These are phyloP conservation scores for Cephus runcator DNA, from an alignment of 2,888 invertebrate genomes.

Conservation along the genomic window DNA sequence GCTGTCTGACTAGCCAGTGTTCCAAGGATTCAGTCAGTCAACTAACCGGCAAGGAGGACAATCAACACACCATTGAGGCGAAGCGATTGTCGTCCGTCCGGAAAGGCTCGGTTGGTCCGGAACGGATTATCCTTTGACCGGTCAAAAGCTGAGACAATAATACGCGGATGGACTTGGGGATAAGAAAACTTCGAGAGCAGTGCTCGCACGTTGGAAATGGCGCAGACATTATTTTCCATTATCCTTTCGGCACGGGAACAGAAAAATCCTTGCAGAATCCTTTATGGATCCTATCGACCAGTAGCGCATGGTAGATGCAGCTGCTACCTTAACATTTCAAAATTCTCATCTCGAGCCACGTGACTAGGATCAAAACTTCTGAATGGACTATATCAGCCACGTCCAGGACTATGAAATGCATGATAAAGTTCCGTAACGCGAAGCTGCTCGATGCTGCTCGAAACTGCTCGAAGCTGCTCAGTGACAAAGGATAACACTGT, in stretches of 20 bases:
- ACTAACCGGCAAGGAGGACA: slow-evolving; percentile 24
- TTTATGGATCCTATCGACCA: not conserved
- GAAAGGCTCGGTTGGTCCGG: slow-evolving; percentile 47
- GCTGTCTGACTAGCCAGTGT: not conserved
- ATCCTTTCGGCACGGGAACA: slow-evolving; percentile 47
- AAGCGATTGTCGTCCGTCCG: slow-evolving; percentile 48
- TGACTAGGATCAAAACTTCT: not conserved
- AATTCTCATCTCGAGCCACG: not conserved
- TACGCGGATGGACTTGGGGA: slow-evolving; percentile 39
- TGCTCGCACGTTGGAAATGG: slow-evolving; percentile 5
- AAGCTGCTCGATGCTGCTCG: not conserved
- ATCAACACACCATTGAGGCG: slow-evolving; percentile 41
- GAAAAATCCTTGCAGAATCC: slow-evolving; percentile 33
- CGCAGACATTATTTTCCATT: slow-evolving; percentile 45
- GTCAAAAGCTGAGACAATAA: slow-evolving; percentile 52
- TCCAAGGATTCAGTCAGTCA: not conserved
- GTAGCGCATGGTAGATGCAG: not conserved
- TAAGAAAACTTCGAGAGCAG: no score
- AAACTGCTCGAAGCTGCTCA: not conserved
- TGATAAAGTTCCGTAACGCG: not conserved
- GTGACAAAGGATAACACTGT: not conserved
- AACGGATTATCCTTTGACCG: slow-evolving; percentile 56
- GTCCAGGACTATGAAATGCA: not conserved
- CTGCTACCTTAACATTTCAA: not conserved
- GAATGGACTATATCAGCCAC: not conserved